phyloP scores from a whole-genome alignment of 1,140 invertebrate genomes.

The Potamilus streckersoni region DNA sequence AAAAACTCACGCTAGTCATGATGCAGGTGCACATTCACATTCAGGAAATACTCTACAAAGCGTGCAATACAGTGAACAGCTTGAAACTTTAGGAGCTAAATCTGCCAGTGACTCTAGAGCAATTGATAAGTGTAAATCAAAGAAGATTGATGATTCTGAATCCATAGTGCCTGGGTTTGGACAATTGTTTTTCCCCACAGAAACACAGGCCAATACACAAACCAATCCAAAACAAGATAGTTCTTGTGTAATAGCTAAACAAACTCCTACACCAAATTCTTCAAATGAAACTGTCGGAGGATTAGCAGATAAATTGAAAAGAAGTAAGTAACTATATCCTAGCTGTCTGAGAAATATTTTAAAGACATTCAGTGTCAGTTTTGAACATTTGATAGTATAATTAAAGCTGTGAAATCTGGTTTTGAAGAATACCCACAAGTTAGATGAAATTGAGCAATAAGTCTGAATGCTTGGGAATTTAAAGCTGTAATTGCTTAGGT shows the following conservation, averaged over 20 bases:
- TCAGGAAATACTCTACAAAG: no score
- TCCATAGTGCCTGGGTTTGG: neutral
- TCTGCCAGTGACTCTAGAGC: constrained; percentile 10
- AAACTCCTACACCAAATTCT: constrained; percentile 12
- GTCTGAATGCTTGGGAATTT: no score
- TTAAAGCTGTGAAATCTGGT: no score
- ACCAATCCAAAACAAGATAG: neutral
- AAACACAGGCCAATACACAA: neutral
- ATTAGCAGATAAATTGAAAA: constrained; percentile 41
- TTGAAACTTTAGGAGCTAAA: constrained; percentile 2
- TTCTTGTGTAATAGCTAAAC: neutral
- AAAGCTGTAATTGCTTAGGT: no score
- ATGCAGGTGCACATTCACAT: no score
- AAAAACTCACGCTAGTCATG: no score
- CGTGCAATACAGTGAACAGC: no score
- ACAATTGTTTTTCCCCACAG: neutral
- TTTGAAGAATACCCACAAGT: no score
- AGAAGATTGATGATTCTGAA: neutral
- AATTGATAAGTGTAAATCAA: neutral
- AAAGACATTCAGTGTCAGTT: no score
- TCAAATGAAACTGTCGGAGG: constrained; percentile 8
- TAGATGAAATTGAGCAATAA: no score
- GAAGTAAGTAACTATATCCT: constrained; percentile 44
- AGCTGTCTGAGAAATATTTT: no score
- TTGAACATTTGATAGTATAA: no score